A percentile compares a stretch with the other conserved stretches of the same genome.
Evolutionary conservation across 2,888 invertebrate species (phyloP).

Genomic region (Parascotia fuliginaria): DNA sequence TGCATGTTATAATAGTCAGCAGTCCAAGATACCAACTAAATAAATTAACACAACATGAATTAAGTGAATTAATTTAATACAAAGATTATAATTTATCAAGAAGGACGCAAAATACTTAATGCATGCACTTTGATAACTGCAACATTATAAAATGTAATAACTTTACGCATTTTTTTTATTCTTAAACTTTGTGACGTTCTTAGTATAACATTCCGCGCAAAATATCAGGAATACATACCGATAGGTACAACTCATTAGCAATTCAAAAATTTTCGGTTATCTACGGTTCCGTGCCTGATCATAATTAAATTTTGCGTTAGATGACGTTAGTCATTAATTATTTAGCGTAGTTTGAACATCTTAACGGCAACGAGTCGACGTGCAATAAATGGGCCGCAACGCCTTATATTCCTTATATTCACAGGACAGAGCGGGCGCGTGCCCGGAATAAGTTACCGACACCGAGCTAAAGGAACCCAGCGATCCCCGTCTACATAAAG

Average conservation of each 20-base stretch:
- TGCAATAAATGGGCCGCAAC: slow-evolving; percentile 79
- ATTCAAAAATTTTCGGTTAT: slow-evolving; percentile 44
- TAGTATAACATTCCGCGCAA: background rate
- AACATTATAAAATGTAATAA: background rate
- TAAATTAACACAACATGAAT: too few relatives aligned
- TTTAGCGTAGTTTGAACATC: slow-evolving; percentile 75
- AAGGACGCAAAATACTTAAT: too few relatives aligned
- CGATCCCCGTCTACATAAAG: slow-evolving; percentile 81
- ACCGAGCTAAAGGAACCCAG: slow-evolving; percentile 51
- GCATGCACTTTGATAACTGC: too few relatives aligned
- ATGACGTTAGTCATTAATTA: slow-evolving; percentile 75
- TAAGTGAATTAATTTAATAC: too few relatives aligned
- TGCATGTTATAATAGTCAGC: too few relatives aligned
- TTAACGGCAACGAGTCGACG: slow-evolving; percentile 63
- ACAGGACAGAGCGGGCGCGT: slow-evolving; percentile 79
- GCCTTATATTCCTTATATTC: slow-evolving; percentile 80
- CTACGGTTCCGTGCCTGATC: slow-evolving; percentile 46
- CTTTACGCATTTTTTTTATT: too few relatives aligned
- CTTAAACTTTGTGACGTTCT: too few relatives aligned
- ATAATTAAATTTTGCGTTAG: slow-evolving; percentile 75
- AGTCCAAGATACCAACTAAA: too few relatives aligned
- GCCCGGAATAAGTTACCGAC: slow-evolving; percentile 73
- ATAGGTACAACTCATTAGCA: slow-evolving; percentile 28
- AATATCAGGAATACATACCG: slow-evolving; percentile 22
- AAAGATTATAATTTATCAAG: too few relatives aligned